Base-by-base conservation (phyloP, 2,113 vertebrate genomes). In the Phaethon lepturus region DNA sequence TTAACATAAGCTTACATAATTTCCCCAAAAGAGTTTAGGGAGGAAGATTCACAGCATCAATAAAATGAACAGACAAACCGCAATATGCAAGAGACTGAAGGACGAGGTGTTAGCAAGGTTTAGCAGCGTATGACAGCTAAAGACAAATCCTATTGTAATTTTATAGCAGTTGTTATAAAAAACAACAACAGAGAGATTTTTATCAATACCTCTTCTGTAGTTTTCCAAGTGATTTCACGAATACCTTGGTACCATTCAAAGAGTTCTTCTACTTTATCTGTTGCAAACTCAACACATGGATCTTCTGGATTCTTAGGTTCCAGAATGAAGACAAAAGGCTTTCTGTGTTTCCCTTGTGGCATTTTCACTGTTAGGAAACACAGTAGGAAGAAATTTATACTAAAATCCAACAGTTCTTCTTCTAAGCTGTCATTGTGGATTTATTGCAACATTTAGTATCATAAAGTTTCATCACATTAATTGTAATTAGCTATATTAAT, bases 221-320 rank as follows among this genome's bases (percentile, higher is more conserved):
- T 98, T 95, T 98, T 99, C 98, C 99, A 99, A 10, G 99, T 99
- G 92, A 99, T 99, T 95, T 99, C 98, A 95, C 99, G 99, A 64
- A 98, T 98, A 88, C 99, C 98, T 95, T 99, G 97, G 94, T 99
- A 99, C 99, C 99, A 99, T 45, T 99, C 98, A 16, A 99, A 99
- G 58, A 99, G 97, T 77, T 99, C 99, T 92, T 99, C 99, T 94
- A 99, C 98, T 40, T 98, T 98, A 72, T 98, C 98, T 0, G 99
- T 98, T 23, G 99, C 98, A 87, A 99, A 98, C 95, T 99, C 99
- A 50, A 99, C 98, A 3, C 99, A 98, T 8, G 99, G 97, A 23
- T 98, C 98, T 2, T 99, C 98, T 24, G 92, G 93, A 66, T 98
- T 98, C 90, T 97, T 98, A 45, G 98, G 97, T 90, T 99, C 98